Evolutionary conservation across 1,140 invertebrate genomes (phyloP).

Genomic region (Cyclargus thomasi): DNA sequence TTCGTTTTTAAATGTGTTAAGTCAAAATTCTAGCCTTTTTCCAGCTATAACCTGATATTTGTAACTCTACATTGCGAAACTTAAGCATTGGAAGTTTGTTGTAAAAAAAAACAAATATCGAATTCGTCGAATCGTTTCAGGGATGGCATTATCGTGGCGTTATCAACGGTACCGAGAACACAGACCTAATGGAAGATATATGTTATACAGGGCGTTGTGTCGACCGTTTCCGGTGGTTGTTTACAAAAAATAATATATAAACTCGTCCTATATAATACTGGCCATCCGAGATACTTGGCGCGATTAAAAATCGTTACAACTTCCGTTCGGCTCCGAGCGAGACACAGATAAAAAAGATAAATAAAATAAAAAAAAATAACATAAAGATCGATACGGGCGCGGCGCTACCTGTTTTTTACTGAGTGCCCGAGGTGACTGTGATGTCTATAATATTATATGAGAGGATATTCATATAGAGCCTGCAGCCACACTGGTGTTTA

Average conservation of each 20-base stretch:
- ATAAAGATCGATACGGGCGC: conserved; percentile 70
- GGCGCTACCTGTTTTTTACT: conserved; percentile 71
- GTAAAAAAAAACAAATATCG: conserved; percentile 14
- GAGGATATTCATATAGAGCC: background rate
- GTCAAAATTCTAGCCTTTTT: too few species aligned
- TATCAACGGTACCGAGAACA: conserved; percentile 60
- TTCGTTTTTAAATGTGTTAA: too few species aligned
- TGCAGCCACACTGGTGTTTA: background rate
- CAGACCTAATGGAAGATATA: conserved; percentile 68
- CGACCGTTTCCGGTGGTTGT: conserved; percentile 66
- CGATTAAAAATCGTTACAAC: conserved; percentile 74
- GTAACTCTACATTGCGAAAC: too few species aligned
- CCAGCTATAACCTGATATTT: too few species aligned
- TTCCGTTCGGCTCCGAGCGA: conserved; percentile 63
- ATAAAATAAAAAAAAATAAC: conserved; percentile 74
- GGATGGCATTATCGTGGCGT: conserved; percentile 48
- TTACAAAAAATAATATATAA: conserved; percentile 59
- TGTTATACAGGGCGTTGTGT: conserved; percentile 59
- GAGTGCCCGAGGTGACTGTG: conserved; percentile 47
- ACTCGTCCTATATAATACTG: conserved; percentile 44
- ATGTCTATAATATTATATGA: background rate
- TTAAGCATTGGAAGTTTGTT: background rate
- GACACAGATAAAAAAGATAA: conserved; percentile 69
- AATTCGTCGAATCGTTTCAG: conserved; percentile 24
- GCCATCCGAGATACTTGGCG: conserved; percentile 64